phyloP scores from a whole-genome alignment of 2,113 vertebrate genomes.

The Nannospalax galili region DNA sequence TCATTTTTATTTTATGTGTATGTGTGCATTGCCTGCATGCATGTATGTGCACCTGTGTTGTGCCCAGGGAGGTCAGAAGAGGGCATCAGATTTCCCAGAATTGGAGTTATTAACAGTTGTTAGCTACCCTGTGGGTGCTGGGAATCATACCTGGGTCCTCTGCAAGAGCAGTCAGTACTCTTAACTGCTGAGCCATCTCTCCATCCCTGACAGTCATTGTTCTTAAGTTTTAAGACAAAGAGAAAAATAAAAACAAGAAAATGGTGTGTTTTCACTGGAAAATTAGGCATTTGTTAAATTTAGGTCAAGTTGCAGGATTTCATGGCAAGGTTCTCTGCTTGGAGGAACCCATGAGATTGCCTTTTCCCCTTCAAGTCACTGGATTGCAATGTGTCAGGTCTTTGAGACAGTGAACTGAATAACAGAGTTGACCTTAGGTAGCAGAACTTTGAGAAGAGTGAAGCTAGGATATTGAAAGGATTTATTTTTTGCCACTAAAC shows the following conservation, averaged over 20 bases:
- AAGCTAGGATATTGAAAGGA: neutral
- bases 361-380: neutral
- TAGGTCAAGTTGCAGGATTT: neutral
- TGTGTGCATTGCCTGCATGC: too few species aligned
- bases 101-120: too few species aligned
- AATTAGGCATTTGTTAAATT: neutral
- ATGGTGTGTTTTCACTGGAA: neutral
- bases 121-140: too few species aligned
- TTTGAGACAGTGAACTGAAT: neutral
- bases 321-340: neutral
- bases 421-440: neutral
- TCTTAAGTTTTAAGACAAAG: neutral
- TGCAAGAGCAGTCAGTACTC: too few species aligned
- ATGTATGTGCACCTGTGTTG: too few species aligned
- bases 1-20: too few species aligned
- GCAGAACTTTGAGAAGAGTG: neutral
- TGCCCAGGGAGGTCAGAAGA: too few species aligned
- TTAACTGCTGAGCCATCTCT: too few species aligned
- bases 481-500: neutral
- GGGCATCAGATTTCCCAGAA: too few species aligned
- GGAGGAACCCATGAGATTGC: neutral
- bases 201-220: neutral
- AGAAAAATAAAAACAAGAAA: neutral
- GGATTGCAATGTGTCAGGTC: neutral
- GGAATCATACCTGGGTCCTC: too few species aligned